phyloP scores from a whole-genome alignment of 2,113 vertebrate species.

The Thunnus thynnus region DNA sequence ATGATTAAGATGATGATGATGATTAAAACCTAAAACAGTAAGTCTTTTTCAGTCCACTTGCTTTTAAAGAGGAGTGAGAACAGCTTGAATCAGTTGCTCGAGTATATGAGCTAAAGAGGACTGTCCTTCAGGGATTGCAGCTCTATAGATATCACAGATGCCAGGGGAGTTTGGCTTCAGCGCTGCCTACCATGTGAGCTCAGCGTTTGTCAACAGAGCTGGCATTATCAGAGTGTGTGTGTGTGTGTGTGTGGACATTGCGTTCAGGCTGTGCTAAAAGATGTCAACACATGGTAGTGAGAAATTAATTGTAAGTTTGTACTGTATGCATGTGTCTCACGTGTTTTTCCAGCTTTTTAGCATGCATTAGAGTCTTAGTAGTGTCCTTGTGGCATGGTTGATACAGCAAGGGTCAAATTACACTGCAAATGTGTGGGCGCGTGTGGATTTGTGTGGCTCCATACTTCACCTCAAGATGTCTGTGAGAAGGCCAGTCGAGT shows the following conservation, averaged over 20 bases:
- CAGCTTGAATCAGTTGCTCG: conserved; percentile 32
- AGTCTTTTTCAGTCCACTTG: background rate
- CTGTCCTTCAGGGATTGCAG: conserved; percentile 50
- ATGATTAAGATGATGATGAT: background rate
- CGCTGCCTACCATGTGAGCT: conserved; percentile 32
- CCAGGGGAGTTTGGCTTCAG: conserved; percentile 47
- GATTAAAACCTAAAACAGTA: background rate
- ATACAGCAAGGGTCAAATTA: conserved; percentile 29
- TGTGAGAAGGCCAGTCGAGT: conserved; percentile 19
- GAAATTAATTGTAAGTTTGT: conserved; percentile 19
- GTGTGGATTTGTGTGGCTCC: conserved; percentile 28
- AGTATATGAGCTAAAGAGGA: conserved; percentile 49
- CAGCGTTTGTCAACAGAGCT: conserved; percentile 53
- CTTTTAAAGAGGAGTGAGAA: conserved; percentile 17
- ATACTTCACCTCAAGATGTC: conserved; percentile 38
- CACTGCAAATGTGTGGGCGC: background rate
- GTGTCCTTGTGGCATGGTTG: conserved; percentile 11
- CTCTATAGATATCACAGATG: conserved; percentile 63
- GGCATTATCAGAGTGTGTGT: conserved; percentile 16
- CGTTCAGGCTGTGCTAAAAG: conserved; percentile 23
- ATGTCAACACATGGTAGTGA: conserved; percentile 4
- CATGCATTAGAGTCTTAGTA: conserved; percentile 11
- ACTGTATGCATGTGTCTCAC: conserved; percentile 3
- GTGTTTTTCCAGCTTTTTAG: conserved; percentile 34
- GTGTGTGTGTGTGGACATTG: background rate